Evolutionary conservation across 2,113 vertebrate species (phyloP), one percentile per base, ranked within the genome.

Genomic region (Phoxinus phoxinus): DNA sequence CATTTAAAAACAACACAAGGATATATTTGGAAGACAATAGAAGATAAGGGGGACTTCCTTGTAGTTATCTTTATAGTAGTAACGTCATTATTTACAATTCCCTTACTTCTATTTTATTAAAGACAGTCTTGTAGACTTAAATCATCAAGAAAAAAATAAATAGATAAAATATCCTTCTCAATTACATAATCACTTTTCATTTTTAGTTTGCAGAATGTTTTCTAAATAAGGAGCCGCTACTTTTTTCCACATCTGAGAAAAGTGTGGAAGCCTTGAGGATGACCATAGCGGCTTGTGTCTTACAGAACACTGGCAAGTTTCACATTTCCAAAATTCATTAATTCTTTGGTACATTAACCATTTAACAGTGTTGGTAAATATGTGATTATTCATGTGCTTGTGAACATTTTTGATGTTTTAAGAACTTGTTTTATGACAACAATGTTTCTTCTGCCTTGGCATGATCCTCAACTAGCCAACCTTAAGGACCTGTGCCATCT

Each of bases 131-230:
- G 11, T 10, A 61, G 58, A 10, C 2, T 61, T 61, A 25, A 61
- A 58, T 11, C n/a, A 63, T 3, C 4, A 0, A 63, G 4, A 13
- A 4, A 63, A 63, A 27, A 27, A 11, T 10, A 25, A 61, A 10
- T 61, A 59, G 10, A 61, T 25, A 12, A 61, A 25, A 61, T 63
- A 15, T 27, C 4, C 6, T 63, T 63, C 59, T 63, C 2, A 63
- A 61, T 61, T 4, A 61, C n/a, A 63, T 11, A 63, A 27, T 63
- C 59, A 12, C 59, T 27, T 4, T 72, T 37, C 35, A 23, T 8
- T 71, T 71, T 71, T 72, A 72, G 69, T 72, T 41, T 72, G 69
- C 69, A 72, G 69, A 72, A 72, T 72, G 69, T 23, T 23, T 72
- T 9, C 5, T 72, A 37, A 72, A 72, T 37, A 21, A 72, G 21